Evolutionary conservation across 1,140 invertebrate species (phyloP).

Genomic region (Agraylea sexmaculata): DNA sequence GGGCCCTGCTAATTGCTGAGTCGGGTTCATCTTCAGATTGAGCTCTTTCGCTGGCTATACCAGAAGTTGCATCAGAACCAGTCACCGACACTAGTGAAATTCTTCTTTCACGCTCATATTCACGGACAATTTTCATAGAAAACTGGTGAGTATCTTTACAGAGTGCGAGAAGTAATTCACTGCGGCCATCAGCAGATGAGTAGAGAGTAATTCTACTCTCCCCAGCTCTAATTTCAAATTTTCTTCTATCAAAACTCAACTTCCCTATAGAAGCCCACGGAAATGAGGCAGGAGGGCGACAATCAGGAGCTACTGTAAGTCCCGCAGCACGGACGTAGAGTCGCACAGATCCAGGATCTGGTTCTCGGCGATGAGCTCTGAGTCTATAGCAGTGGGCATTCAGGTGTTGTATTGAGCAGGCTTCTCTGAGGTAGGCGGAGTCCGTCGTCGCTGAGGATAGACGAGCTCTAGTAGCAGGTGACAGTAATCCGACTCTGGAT

Average conservation of each 20-base stretch:
- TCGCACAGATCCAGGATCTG: conserved; percentile 57
- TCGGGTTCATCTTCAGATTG: conserved; percentile 85
- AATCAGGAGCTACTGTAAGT: conserved; percentile 66
- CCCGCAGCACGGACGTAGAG: conserved; percentile 77
- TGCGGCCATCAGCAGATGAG: conserved; percentile 82
- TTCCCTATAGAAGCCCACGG: conserved; percentile 90
- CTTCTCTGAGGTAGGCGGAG: conserved; percentile 74
- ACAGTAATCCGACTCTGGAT: conserved; percentile 50
- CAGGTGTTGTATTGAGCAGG: conserved; percentile 71
- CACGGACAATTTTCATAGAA: conserved; percentile 75
- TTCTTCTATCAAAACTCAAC: conserved; percentile 90
- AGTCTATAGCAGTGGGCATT: conserved; percentile 87
- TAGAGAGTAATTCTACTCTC: conserved; percentile 83
- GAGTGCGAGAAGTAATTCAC: conserved; percentile 75
- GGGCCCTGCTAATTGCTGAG: conserved; percentile 57
- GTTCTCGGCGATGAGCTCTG: conserved; percentile 69
- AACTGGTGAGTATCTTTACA: conserved; percentile 91
- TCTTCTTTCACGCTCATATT: conserved; percentile 72
- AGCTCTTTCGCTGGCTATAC: conserved; percentile 87
- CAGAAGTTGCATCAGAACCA: conserved; percentile 89
- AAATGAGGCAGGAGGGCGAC: conserved; percentile 59
- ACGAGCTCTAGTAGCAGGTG: conserved; percentile 44
- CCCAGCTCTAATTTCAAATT: conserved; percentile 86
- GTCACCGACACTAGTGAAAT: conserved; percentile 81
- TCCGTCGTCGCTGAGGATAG: conserved; percentile 57